phyloP scores from a whole-genome alignment of 1,140 invertebrate genomes.

The Fopius arisanus region DNA sequence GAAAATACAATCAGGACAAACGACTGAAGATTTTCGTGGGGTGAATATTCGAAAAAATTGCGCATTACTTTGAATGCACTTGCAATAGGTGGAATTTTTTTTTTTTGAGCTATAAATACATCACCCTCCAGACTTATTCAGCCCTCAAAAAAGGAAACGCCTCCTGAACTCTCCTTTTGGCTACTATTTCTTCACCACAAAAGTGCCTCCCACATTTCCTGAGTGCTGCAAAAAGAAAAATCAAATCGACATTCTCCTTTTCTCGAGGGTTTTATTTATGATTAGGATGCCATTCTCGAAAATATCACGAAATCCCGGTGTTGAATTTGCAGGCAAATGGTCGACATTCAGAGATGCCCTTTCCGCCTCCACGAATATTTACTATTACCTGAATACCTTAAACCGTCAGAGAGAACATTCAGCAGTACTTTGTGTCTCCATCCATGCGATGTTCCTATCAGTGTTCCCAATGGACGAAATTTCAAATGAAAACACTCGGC shows the following conservation, averaged over 20 bases:
- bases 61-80: too few relatives aligned
- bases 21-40: too few relatives aligned
- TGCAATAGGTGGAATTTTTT: too few relatives aligned
- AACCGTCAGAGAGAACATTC: neutral
- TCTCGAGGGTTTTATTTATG: neutral
- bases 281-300: neutral
- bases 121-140: too few relatives aligned
- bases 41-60: too few relatives aligned
- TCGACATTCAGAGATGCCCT: neutral
- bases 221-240: neutral
- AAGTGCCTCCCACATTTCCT: neutral
- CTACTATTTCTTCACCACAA: neutral
- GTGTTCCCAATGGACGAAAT: neutral
- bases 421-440: neutral
- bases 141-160: too few relatives aligned
- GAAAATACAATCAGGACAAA: too few relatives aligned
- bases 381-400: neutral
- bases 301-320: neutral
- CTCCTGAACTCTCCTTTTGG: too few relatives aligned
- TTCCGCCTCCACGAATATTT: neutral
- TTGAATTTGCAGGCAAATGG: neutral
- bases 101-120: too few relatives aligned
- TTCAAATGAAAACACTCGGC: neutral
- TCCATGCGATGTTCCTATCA: neutral
- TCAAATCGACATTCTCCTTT: neutral